Evolutionary conservation across 2,113 vertebrate species (phyloP).

Genomic region (Menidia beryllina): DNA sequence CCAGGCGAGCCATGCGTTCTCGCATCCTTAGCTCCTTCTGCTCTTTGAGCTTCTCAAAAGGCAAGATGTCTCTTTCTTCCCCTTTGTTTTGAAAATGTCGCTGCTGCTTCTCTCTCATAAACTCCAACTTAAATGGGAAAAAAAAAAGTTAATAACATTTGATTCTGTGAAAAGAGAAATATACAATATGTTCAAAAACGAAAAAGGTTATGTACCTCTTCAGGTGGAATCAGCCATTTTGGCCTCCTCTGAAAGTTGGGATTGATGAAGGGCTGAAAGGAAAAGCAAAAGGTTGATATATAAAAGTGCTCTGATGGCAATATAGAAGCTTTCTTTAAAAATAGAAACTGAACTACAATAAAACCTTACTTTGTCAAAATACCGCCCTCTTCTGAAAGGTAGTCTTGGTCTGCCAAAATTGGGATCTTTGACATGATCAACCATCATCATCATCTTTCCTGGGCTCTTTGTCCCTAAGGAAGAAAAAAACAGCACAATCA

Average conservation of each 20-base stretch:
- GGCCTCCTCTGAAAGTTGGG: slow-evolving; percentile 76
- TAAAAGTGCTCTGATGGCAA: no score
- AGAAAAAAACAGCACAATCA: not conserved
- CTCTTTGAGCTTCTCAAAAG: slow-evolving; percentile 98
- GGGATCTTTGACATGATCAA: slow-evolving; percentile 87
- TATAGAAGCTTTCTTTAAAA: not conserved
- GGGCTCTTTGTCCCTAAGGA: slow-evolving; percentile 88
- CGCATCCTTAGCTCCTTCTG: slow-evolving; percentile 95
- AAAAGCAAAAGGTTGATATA: slow-evolving; percentile 2
- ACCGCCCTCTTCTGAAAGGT: slow-evolving; percentile 87
- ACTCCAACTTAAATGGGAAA: slow-evolving; percentile 65
- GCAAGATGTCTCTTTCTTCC: slow-evolving; percentile 88
- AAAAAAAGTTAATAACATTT: not conserved
- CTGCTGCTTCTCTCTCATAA: slow-evolving; percentile 86
- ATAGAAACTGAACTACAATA: not conserved
- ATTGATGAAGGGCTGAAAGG: slow-evolving; percentile 69
- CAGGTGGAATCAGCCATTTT: slow-evolving; percentile 81
- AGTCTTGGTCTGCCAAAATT: slow-evolving; percentile 83
- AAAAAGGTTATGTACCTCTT: slow-evolving; percentile 67
- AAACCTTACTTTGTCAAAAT: slow-evolving; percentile 90
- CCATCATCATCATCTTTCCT: slow-evolving; percentile 85
- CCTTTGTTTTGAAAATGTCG: slow-evolving; percentile 86
- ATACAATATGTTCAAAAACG: not conserved
- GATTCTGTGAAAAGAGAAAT: not conserved
- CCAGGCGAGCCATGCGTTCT: slow-evolving; percentile 90